Percentiles rank a stretch among this genome's conserved stretches.
Evolutionary conservation across 2,797 vertebrate genomes (phyloP).

Genomic region (Garrulus glandarius): DNA sequence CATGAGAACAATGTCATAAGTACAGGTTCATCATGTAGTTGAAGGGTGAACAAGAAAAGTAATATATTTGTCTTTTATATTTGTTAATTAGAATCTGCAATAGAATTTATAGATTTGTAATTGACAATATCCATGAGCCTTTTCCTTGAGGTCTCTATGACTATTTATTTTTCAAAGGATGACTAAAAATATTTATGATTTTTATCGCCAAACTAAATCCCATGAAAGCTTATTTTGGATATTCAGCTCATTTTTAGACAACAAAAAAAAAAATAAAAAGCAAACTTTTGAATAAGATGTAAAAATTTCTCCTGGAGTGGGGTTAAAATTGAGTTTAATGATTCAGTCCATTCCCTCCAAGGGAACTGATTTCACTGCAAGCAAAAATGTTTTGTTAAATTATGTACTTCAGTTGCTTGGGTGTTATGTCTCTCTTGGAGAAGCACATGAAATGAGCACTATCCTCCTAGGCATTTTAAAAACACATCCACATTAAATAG

Average conservation of each 20-base stretch:
- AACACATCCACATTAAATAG: conserved; percentile 62
- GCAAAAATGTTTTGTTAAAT: conserved; percentile 70
- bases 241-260: conserved; percentile 9
- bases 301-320: conserved; percentile 28
- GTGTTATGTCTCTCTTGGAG: conserved; percentile 60
- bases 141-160: background rate
- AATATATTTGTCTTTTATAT: background rate
- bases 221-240: conserved; percentile 26
- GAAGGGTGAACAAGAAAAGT: background rate
- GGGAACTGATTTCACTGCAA: conserved; percentile 53
- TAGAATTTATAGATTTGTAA: background rate
- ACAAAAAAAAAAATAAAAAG: background rate
- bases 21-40: conserved; percentile 1
- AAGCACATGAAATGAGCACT: conserved; percentile 62
- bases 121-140: background rate
- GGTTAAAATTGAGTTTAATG: conserved; percentile 51
- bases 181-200: background rate
- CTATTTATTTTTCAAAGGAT: background rate
- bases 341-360: conserved; percentile 53
- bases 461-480: conserved; percentile 65
- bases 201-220: background rate
- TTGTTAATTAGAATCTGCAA: background rate
- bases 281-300: conserved; percentile 27
- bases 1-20: conserved; percentile 20
- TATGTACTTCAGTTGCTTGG: conserved; percentile 54